Base-by-base conservation (phyloP, 2,888 invertebrate genomes). In the Iphiclides podalirius region DNA sequence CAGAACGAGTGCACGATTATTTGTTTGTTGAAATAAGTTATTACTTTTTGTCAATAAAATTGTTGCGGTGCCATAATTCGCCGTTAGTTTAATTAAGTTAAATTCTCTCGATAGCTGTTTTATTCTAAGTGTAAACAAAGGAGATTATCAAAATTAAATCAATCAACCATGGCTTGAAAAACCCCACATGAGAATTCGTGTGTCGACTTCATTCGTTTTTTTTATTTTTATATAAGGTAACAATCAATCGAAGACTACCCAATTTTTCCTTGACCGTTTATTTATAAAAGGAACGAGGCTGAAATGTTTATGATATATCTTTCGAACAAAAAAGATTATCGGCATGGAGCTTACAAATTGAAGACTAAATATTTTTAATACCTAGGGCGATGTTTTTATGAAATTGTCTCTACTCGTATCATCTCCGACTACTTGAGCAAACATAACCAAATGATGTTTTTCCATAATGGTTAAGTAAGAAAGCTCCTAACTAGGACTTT, bases 271-370 rank as follows among this genome's bases (percentile, higher is more conserved):
- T 47, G 39, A 40, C 47, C 39, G 9, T 7, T 26, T 8, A 40
- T 47, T 31, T 33, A 26, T 40, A 40, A 39, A 39, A 46, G 11
- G 33, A 12, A 9, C 26, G 34, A 47, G 40, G 35, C 39, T 12
- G 13, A 14, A 4, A n/a, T 33, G 11, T 6, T 38, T 33, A 16
- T 20, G 16, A 7, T n/a, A 16, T 6, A 26, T 26, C 26, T 26
- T 26, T 26, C 8, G 26, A 26, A 26, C 26, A 26, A 8, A 26
- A 26, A 9, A 26, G 9, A 8, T 26, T 26, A 26, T 26, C 6
- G n/a, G n/a, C n/a, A n/a, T n/a, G n/a, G n/a, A n/a, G n/a, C n/a
- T n/a, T n/a, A n/a, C n/a, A n/a, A n/a, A n/a, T n/a, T n/a, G n/a
- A n/a, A n/a, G n/a, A n/a, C n/a, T n/a, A n/a, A n/a, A n/a, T n/a